Conservation (phyloP, 2,113 vertebrate species). For the Amphiprion percula region DNA sequence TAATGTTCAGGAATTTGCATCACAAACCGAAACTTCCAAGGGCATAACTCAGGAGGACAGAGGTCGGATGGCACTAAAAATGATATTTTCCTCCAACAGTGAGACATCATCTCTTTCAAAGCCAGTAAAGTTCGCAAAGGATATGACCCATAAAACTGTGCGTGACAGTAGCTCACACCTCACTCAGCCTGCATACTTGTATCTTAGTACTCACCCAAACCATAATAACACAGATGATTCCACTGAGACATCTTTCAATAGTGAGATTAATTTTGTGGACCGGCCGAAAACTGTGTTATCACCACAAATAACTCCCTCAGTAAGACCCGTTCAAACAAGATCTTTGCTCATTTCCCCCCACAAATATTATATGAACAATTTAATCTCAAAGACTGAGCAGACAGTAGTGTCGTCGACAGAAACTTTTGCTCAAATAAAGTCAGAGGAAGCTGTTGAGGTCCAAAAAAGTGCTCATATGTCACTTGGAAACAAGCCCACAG, state of each 20-base stretch:
- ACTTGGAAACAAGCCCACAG: slow-evolving; percentile 1
- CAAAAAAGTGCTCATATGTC: slow-evolving; percentile 11
- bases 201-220: not conserved
- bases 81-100: slow-evolving; percentile 15
- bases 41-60: slow-evolving; percentile 5
- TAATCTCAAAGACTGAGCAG: slow-evolving; percentile 20
- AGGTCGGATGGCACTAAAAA: slow-evolving; percentile 1
- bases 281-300: not conserved
- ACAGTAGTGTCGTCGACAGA: slow-evolving; percentile 21
- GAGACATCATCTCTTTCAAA: slow-evolving; percentile 20
- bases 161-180: slow-evolving; percentile 5
- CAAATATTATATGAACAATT: slow-evolving; percentile 14
- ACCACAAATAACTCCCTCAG: slow-evolving; percentile 11
- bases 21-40: slow-evolving; percentile 7
- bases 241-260: not conserved
- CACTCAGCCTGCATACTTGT: slow-evolving; percentile 9
- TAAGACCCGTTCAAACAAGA: slow-evolving; percentile 39
- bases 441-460: not conserved
- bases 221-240: not conserved
- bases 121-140: not conserved
- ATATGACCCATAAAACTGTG: slow-evolving; percentile 27
- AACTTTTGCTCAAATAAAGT: slow-evolving; percentile 29
- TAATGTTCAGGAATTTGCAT: slow-evolving; percentile 24
- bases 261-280: slow-evolving; percentile 6
- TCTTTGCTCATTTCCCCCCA: slow-evolving; percentile 1